Evolutionary conservation across 2,888 invertebrate species (phyloP).

Genomic region (Uloborus plumipes): DNA sequence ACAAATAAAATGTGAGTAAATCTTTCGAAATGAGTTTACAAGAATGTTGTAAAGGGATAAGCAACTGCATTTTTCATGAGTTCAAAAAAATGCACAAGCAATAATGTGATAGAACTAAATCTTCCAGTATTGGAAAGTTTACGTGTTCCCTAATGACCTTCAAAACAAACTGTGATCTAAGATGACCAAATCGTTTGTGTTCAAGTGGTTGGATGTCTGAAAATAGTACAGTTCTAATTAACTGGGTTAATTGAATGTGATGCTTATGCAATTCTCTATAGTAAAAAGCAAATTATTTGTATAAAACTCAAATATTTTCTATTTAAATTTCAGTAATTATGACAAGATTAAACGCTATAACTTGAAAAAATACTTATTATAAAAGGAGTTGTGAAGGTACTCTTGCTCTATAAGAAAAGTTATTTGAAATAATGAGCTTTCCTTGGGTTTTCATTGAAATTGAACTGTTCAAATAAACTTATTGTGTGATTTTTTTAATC

Average conservation of each 20-base stretch:
- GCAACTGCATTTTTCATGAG: not conserved
- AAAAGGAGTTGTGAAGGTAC: no score
- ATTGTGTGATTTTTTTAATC: no score
- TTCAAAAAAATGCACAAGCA: not conserved
- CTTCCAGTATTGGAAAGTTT: not conserved
- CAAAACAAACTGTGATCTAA: constrained; percentile 9
- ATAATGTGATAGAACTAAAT: constrained; percentile 20
- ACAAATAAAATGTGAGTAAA: not conserved
- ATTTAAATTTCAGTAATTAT: no score
- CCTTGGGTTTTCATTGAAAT: no score
- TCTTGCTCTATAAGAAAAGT: no score
- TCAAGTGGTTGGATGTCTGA: constrained; percentile 11
- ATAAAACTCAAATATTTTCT: no score
- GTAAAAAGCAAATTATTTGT: not conserved
- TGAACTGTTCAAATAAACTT: no score
- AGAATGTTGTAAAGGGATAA: not conserved
- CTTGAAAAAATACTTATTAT: no score
- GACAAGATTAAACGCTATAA: no score
- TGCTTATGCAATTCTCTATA: not conserved
- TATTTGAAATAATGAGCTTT: no score
- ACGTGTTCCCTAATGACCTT: constrained; percentile 8
- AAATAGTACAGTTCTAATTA: constrained; percentile 5
- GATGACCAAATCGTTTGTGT: constrained; percentile 21
- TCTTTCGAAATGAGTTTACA: not conserved
- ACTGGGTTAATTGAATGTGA: not conserved